phyloP scores from a whole-genome alignment of 2,113 vertebrate genomes.

The Hyla sarda region DNA sequence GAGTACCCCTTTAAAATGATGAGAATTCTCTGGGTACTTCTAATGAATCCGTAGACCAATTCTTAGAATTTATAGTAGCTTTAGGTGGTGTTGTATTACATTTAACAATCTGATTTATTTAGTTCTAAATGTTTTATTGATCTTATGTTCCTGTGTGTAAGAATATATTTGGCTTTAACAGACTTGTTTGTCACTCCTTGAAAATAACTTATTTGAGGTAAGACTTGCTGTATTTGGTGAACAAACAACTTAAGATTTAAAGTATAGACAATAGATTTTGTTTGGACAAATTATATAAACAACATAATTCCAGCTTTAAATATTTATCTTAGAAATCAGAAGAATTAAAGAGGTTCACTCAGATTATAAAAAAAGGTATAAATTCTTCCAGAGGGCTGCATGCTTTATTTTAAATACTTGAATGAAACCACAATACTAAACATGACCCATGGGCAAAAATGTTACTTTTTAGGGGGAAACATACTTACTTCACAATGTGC shows the following conservation, averaged over 20 bases:
- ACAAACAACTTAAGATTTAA: neutral
- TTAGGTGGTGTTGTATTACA: neutral
- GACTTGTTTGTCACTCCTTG: slow-evolving; percentile 26
- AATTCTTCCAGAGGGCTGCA: too few species aligned
- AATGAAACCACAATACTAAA: too few species aligned
- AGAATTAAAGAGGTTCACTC: too few species aligned
- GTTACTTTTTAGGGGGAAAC: too few species aligned
- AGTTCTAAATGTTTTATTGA: slow-evolving; percentile 25
- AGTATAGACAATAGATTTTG: neutral
- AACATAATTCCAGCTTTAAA: neutral
- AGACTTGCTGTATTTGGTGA: neutral
- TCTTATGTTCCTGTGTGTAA: slow-evolving; percentile 8
- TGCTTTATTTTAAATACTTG: too few species aligned
- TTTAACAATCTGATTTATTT: slow-evolving; percentile 11
- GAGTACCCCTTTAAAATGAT: neutral
- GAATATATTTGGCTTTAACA: slow-evolving; percentile 22
- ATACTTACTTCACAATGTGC: too few species aligned
- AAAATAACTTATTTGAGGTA: neutral
- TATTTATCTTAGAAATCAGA: too few species aligned
- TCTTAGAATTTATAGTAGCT: neutral
- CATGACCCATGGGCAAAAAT: too few species aligned
- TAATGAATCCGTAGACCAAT: neutral
- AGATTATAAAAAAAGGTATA: too few species aligned
- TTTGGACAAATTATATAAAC: neutral
- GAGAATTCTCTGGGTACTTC: neutral